Base-by-base conservation (phyloP, 1,140 invertebrate species). In the Lepidurus apus region DNA sequence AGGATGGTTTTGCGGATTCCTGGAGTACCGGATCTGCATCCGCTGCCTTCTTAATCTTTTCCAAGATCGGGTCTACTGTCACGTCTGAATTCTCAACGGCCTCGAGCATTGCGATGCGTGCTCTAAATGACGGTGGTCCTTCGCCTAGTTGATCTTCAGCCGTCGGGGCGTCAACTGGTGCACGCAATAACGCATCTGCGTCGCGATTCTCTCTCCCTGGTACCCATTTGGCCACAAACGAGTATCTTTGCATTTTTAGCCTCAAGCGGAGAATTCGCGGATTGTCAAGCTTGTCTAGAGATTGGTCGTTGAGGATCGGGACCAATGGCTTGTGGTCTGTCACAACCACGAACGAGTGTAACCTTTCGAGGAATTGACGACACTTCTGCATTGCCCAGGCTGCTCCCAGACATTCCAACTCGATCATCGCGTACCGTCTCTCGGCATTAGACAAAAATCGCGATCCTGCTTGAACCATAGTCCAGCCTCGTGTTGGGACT, bases 241-340 rank as follows among this genome's bases (percentile, higher is more conserved):
- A 76, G 11, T 42, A 76, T 0, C 75, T 42, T 7, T 76, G 75
- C 75, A 76, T 76, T 0, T 10, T 34, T 0, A 76, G 75, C 9
- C 42, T 42, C 4, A 76, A 24, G 8, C 75, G 75, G 6, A 76
- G 1, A 42, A 76, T 76, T 44, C 75, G 24, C 21, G 75, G 24
- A 7, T 76, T 76, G 34, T 76, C 75, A 9, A 76, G 9, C 13
- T 76, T 76, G 42, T 76, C 75, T 9, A 76, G 6, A 7, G 7
- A 6, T 9, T 43, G 34, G 1, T 73, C 21, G 73, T 74, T 80
- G 0, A 81, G 75, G 8, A 80, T 81, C 3, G 79, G 75, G 6
- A 81, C 26, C 43, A 80, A 6, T 2, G 79, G 79, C 73, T 74
- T 80, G 26, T 80, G 80, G 42, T 80, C 79, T n/a, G 77, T 78